phyloP scores from a whole-genome alignment of 2,113 vertebrate species.

The Oryctolagus cuniculus region DNA sequence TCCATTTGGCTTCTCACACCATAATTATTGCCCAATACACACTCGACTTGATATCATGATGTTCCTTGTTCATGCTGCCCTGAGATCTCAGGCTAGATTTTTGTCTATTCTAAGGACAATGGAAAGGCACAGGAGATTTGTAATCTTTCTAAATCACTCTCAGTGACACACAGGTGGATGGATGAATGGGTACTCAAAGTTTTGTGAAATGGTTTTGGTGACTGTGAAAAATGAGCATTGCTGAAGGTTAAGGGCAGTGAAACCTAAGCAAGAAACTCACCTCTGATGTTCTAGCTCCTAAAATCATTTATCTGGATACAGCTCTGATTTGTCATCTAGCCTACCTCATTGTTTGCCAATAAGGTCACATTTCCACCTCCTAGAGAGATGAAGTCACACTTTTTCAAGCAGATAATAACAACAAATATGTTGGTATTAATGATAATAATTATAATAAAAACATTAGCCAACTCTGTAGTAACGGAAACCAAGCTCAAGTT shows the following conservation, averaged over 20 bases:
- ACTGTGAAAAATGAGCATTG: slow-evolving; percentile 75
- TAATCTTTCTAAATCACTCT: slow-evolving; percentile 80
- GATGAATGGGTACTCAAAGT: slow-evolving; percentile 75
- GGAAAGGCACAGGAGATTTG: slow-evolving; percentile 71
- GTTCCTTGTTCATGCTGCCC: background rate
- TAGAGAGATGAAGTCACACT: background rate
- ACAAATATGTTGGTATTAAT: background rate
- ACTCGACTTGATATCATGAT: background rate
- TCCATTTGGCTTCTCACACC: background rate
- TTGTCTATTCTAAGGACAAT: slow-evolving; percentile 72
- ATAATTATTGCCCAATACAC: background rate
- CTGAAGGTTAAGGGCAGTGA: slow-evolving; percentile 73
- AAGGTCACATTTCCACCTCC: background rate
- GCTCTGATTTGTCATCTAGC: slow-evolving; percentile 52
- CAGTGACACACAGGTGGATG: slow-evolving; percentile 70
- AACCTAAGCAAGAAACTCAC: slow-evolving; percentile 57
- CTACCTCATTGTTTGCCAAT: background rate
- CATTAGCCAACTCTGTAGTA: background rate
- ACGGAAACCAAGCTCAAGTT: background rate
- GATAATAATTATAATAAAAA: background rate
- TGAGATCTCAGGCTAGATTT: slow-evolving; percentile 25
- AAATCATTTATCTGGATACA: slow-evolving; percentile 61
- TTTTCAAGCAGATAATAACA: slow-evolving; percentile 7
- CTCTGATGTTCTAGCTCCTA: slow-evolving; percentile 34
- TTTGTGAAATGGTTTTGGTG: slow-evolving; percentile 72